These are phyloP conservation scores for Tenthredo amoena DNA, from an alignment of 2,888 invertebrate genomes.

Conservation along the genomic window DNA sequence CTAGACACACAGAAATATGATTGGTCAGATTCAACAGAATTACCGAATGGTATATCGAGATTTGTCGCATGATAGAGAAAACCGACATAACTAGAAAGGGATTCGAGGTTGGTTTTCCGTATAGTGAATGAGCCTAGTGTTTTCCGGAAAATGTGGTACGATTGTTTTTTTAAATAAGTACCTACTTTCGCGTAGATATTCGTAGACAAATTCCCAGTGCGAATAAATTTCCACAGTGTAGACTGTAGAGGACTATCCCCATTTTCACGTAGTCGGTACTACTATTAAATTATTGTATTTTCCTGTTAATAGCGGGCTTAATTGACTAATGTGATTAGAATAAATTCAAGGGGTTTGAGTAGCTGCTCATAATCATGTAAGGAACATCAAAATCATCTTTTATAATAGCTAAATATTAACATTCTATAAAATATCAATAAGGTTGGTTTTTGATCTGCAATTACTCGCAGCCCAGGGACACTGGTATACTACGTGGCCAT, in stretches of 20 bases:
- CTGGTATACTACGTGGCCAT: slow-evolving; percentile 23
- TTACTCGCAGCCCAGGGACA: background rate
- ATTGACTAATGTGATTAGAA: slow-evolving; percentile 31
- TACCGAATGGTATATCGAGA: background rate
- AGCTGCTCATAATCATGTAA: slow-evolving; percentile 38
- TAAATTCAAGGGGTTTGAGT: slow-evolving; percentile 29
- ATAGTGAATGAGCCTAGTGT: slow-evolving; percentile 18
- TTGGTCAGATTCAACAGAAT: background rate
- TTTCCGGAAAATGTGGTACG: slow-evolving; percentile 43
- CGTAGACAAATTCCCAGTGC: slow-evolving; percentile 17
- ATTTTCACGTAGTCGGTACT: slow-evolving; percentile 13
- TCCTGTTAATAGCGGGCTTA: background rate
- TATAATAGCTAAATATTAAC: slow-evolving; percentile 6
- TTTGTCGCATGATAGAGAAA: background rate
- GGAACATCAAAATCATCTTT: background rate
- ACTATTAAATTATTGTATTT: slow-evolving; percentile 21
- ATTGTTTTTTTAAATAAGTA: slow-evolving; percentile 34
- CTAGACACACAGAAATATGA: background rate
- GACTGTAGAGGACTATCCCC: background rate
- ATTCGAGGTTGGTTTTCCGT: background rate
- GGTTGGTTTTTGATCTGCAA: background rate
- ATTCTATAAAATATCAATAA: slow-evolving; percentile 24
- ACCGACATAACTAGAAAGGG: background rate
- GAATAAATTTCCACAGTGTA: slow-evolving; percentile 13
- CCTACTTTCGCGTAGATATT: slow-evolving; percentile 29